Conservation (phyloP, 2,888 invertebrate species). For the Leptothorax acervorum region DNA sequence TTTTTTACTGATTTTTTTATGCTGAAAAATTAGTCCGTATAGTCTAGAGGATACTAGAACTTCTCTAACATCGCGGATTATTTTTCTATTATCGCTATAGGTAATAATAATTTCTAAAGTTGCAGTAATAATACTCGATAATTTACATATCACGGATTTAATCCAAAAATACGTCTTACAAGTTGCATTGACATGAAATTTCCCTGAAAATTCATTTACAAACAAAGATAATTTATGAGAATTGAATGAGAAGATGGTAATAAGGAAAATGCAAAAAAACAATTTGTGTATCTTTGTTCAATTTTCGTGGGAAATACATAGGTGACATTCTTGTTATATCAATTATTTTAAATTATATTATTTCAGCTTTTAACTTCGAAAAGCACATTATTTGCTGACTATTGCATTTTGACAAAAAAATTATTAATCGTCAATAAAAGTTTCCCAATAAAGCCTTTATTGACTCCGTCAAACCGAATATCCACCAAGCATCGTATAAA, state of each 20-base stretch:
- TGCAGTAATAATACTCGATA: constrained; percentile 1
- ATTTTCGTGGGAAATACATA: background rate
- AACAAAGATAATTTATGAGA: background rate
- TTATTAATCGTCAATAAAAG: constrained; percentile 29
- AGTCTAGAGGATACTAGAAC: background rate
- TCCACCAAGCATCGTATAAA: constrained; percentile 12
- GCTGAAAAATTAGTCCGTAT: background rate
- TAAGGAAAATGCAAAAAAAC: background rate
- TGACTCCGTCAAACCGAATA: background rate
- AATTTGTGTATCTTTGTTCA: background rate
- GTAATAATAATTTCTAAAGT: background rate
- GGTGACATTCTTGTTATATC: background rate
- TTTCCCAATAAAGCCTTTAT: constrained; percentile 24
- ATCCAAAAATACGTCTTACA: background rate
- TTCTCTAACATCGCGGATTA: background rate
- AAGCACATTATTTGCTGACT: background rate
- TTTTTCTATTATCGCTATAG: background rate
- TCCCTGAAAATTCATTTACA: background rate
- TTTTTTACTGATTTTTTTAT: background rate
- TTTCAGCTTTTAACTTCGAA: constrained; percentile 2
- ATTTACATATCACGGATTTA: background rate
- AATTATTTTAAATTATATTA: constrained; percentile 11
- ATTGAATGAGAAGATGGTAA: background rate
- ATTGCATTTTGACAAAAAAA: constrained; percentile 8
- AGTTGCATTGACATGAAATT: background rate